phyloP scores from a whole-genome alignment of 2,888 invertebrate species.

The Oasisia sp. region DNA sequence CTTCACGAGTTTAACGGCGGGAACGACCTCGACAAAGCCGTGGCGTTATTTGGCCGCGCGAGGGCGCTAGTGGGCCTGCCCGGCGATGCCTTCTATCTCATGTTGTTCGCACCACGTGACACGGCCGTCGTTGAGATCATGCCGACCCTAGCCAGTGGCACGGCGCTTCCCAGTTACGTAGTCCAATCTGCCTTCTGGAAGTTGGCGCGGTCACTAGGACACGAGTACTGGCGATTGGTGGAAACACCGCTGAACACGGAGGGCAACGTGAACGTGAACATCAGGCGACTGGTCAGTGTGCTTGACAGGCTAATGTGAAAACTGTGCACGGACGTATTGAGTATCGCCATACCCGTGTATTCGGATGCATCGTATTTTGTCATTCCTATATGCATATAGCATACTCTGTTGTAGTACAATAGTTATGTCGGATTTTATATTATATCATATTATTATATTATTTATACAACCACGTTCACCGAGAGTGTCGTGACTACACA shows the following conservation, averaged over 20 bases:
- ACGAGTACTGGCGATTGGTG: not conserved
- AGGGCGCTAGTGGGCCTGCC: constrained; percentile 33
- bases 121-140: constrained; percentile 31
- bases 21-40: constrained; percentile 22
- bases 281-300: not conserved
- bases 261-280: not conserved
- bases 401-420: too few species aligned
- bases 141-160: constrained; percentile 25
- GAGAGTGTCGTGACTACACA: too few species aligned
- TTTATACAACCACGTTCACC: too few species aligned
- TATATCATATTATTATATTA: too few species aligned
- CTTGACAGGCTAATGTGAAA: not conserved
- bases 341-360: too few species aligned
- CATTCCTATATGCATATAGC: too few species aligned
- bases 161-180: not conserved
- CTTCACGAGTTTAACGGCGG: constrained; percentile 29
- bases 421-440: too few species aligned
- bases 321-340: too few species aligned
- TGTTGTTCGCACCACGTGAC: constrained; percentile 26
- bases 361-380: too few species aligned
- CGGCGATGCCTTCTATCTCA: constrained; percentile 36
- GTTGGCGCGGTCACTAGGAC: not conserved
- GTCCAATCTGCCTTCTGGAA: not conserved
- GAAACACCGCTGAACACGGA: not conserved
- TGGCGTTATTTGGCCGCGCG: constrained; percentile 27